Conservation (phyloP, 1,140 invertebrate species). For the Drosophila fuyamai region DNA sequence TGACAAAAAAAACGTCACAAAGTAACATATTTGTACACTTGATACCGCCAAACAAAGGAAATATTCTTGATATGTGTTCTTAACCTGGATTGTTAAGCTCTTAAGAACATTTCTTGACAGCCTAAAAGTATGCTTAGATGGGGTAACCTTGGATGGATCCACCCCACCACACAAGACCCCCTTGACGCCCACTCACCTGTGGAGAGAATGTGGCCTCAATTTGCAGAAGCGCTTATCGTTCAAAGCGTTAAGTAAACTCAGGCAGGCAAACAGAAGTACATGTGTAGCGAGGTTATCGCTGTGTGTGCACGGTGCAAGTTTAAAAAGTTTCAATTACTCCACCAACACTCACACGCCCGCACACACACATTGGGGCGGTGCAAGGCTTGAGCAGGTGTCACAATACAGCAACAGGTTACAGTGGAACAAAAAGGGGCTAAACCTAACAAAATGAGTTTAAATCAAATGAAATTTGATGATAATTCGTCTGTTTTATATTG, state of each 20-base stretch:
- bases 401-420: slow-evolving; percentile 41
- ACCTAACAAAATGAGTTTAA: not conserved
- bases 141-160: slow-evolving; percentile 1
- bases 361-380: not conserved
- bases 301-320: slow-evolving; percentile 44
- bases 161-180: not conserved
- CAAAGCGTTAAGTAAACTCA: slow-evolving; percentile 65
- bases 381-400: slow-evolving; percentile 46
- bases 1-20: slow-evolving; percentile 5
- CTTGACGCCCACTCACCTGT: slow-evolving; percentile 18
- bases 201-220: slow-evolving; percentile 62
- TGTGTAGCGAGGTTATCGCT: slow-evolving; percentile 31
- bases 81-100: not conserved
- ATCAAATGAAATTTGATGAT: too few species aligned
- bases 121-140: slow-evolving; percentile 67
- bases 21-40: too few species aligned
- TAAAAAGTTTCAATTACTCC: slow-evolving; percentile 58
- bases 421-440: slow-evolving; percentile 13
- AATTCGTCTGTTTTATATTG: not conserved
- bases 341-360: slow-evolving; percentile 23
- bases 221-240: slow-evolving; percentile 70
- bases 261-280: slow-evolving; percentile 29
- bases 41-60: not conserved
- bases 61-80: not conserved
- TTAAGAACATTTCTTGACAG: not conserved